Conservation (phyloP, 2,797 vertebrate species). For the Nannoperca australis region DNA sequence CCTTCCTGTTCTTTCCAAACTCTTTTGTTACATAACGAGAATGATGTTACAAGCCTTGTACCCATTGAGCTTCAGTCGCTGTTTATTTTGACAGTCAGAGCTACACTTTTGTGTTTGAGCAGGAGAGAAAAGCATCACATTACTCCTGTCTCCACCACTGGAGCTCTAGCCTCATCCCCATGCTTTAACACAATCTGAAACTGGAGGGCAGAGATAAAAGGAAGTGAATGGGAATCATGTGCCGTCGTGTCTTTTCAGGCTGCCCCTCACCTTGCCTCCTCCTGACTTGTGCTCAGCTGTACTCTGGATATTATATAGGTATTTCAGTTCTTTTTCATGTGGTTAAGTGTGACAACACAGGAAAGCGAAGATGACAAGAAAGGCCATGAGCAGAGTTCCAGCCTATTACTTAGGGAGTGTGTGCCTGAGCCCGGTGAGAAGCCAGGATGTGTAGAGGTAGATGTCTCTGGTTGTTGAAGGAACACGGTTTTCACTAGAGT, state of each 20-base stretch:
- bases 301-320: slow-evolving; percentile 15
- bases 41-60: slow-evolving; percentile 12
- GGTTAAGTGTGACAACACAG: slow-evolving; percentile 51
- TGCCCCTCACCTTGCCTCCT: slow-evolving; percentile 3
- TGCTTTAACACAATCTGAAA: slow-evolving; percentile 19
- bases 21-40: slow-evolving; percentile 12
- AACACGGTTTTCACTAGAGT: slow-evolving; percentile 46
- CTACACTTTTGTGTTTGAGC: slow-evolving; percentile 2
- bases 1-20: not conserved
- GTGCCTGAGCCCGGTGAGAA: slow-evolving; percentile 32
- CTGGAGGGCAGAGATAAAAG: slow-evolving; percentile 1
- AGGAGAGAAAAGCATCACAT: slow-evolving; percentile 6
- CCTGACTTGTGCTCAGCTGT: not conserved
- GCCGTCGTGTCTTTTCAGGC: slow-evolving; percentile 18
- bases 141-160: not conserved
- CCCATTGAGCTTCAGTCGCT: slow-evolving; percentile 7
- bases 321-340: slow-evolving; percentile 25
- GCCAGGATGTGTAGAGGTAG: slow-evolving; percentile 46
- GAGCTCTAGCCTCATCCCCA: not conserved
- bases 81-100: not conserved
- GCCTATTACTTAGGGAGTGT: slow-evolving; percentile 45
- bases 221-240: slow-evolving; percentile 35
- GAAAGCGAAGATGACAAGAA: slow-evolving; percentile 49
- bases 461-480: slow-evolving; percentile 53
- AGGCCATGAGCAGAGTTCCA: slow-evolving; percentile 55